Evolutionary conservation across 2,888 invertebrate species (phyloP).

Genomic region (Zhengitettix transpicula): DNA sequence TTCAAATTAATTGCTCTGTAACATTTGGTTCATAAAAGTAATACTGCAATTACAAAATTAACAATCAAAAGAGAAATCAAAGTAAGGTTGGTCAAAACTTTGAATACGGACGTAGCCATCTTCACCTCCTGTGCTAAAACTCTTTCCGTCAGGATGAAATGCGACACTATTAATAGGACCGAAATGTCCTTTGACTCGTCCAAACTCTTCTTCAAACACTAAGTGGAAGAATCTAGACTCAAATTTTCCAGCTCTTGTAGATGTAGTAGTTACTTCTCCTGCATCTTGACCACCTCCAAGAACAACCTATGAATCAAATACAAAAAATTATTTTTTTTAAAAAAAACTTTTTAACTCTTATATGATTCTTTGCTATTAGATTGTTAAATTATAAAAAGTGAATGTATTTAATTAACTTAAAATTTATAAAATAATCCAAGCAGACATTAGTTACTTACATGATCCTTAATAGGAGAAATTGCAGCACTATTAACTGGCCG

Average conservation of each 20-base stretch:
- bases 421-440: background rate
- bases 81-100: conserved; percentile 89
- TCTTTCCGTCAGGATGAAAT: conserved; percentile 95
- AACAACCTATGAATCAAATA: conserved; percentile 41
- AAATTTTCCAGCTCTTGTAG: conserved; percentile 88
- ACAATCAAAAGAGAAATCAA: conserved; percentile 86
- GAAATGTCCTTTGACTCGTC: conserved; percentile 96
- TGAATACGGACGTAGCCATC: conserved; percentile 96
- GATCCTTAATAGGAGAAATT: conserved; percentile 86
- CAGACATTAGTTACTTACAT: conserved; percentile 38
- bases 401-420: background rate
- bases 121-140: conserved; percentile 94
- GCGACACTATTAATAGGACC: conserved; percentile 97
- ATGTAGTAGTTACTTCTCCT: conserved; percentile 95
- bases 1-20: background rate
- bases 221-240: conserved; percentile 89
- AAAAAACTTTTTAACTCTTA: too few relatives aligned
- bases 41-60: background rate
- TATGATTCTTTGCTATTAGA: background rate
- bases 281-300: conserved; percentile 99
- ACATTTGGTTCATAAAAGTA: background rate
- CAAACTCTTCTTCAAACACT: conserved; percentile 94
- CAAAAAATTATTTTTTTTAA: too few relatives aligned
- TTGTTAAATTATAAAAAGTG: background rate
- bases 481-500: conserved; percentile 96